Conservation (phyloP, 2,888 invertebrate species). For the Phyto melanocephala region DNA sequence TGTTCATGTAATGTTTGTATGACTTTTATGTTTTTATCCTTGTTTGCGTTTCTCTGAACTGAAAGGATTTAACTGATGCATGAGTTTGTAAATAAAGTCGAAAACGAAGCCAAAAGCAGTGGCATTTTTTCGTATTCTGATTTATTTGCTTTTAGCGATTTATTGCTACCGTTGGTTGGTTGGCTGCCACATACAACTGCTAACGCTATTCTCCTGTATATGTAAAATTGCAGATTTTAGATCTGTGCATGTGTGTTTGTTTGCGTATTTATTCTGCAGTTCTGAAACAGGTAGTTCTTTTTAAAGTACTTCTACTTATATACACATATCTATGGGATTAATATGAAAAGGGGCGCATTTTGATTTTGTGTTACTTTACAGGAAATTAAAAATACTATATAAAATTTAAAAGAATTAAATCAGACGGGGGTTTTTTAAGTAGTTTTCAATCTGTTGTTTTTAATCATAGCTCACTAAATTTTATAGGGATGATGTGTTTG, state of each 20-base stretch:
- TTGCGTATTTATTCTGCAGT: neutral
- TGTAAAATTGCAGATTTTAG: neutral
- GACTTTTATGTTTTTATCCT: constrained; percentile 53
- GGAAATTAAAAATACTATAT: no score
- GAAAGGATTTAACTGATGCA: constrained; percentile 63
- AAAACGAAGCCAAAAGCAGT: constrained; percentile 64
- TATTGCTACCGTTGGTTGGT: constrained; percentile 75
- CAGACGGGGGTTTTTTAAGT: no score
- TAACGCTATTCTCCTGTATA: constrained; percentile 46
- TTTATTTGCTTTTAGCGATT: constrained; percentile 77
- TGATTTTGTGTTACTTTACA: no score
- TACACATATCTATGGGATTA: neutral
- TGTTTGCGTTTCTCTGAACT: constrained; percentile 51
- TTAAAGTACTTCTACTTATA: constrained; percentile 33
- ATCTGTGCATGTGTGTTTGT: neutral
- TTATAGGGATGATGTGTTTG: no score
- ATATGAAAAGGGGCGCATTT: no score
- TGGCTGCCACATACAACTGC: constrained; percentile 31
- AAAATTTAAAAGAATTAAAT: no score
- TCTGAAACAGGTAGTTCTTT: neutral
- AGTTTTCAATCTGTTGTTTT: no score
- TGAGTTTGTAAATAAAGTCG: constrained; percentile 68
- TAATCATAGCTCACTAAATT: no score
- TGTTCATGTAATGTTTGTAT: constrained; percentile 48
- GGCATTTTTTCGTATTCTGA: constrained; percentile 76